phyloP scores from a whole-genome alignment of 2,888 invertebrate species.

The Drosophila testacea region DNA sequence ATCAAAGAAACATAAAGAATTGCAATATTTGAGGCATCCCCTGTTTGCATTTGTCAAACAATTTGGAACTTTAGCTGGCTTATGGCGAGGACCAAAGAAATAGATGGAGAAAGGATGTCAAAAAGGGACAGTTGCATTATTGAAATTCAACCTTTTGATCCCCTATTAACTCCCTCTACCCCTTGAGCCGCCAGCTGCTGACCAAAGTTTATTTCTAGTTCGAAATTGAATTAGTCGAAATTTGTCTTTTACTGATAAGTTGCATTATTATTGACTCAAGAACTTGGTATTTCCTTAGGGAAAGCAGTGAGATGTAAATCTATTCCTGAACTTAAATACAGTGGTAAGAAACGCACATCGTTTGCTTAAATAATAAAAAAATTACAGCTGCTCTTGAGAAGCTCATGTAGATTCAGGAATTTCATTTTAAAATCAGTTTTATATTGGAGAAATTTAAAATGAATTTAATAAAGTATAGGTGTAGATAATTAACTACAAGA shows the following conservation, averaged over 20 bases:
- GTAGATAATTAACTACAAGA: no score
- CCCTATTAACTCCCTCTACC: not conserved
- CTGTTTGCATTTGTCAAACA: slow-evolving; percentile 58
- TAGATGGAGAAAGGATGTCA: not conserved
- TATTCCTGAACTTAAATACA: not conserved
- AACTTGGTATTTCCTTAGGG: not conserved
- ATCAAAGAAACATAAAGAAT: slow-evolving; percentile 28
- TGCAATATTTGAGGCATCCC: slow-evolving; percentile 49
- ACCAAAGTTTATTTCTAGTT: slow-evolving; percentile 21
- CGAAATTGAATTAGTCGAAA: slow-evolving; percentile 40
- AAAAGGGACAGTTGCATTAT: slow-evolving; percentile 22
- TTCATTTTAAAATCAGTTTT: no score
- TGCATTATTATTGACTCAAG: slow-evolving; percentile 11
- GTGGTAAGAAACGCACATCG: no score
- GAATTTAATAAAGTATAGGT: no score
- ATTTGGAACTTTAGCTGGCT: slow-evolving; percentile 50
- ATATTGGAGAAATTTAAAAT: no score
- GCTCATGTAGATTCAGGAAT: no score
- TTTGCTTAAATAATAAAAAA: no score
- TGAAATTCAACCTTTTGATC: slow-evolving; percentile 44
- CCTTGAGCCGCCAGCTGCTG: not conserved
- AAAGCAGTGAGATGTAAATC: not conserved
- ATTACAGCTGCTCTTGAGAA: no score
- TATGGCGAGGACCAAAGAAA: slow-evolving; percentile 21
- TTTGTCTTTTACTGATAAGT: slow-evolving; percentile 3